phyloP scores from a whole-genome alignment of 2,113 vertebrate genomes.

The Forbesichthys papilliferus region DNA sequence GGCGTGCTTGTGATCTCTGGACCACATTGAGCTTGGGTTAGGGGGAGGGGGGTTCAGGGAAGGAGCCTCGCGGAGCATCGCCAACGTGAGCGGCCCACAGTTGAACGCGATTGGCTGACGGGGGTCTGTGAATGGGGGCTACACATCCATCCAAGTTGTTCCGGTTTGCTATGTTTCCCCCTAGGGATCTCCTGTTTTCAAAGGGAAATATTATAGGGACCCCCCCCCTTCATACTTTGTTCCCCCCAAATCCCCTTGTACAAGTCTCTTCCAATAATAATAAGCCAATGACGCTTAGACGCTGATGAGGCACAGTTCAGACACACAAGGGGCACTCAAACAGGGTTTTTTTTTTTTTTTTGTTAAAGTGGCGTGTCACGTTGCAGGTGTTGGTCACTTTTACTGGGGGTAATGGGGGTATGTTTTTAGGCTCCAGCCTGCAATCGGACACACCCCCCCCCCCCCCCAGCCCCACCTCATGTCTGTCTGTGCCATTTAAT shows the following conservation, averaged over 20 bases:
- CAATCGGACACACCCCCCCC: neutral
- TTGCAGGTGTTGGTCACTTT: too few species aligned
- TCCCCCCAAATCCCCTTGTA: too few species aligned
- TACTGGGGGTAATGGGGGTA: too few species aligned
- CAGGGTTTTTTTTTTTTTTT: too few species aligned
- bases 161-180: neutral
- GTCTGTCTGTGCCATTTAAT: slow-evolving; percentile 64
- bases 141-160: too few species aligned
- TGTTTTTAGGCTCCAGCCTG: neutral
- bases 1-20: neutral
- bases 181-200: slow-evolving; percentile 22
- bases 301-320: neutral
- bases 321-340: neutral
- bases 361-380: too few species aligned
- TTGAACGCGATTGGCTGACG: neutral
- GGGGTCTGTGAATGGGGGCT: neutral
- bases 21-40: too few species aligned
- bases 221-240: too few species aligned
- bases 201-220: slow-evolving; percentile 12
- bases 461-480: neutral
- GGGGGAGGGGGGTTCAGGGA: neutral
- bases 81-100: too few species aligned
- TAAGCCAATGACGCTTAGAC: slow-evolving; percentile 30
- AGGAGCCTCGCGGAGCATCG: neutral
- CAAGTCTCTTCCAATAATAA: slow-evolving; percentile 19